Base-by-base conservation (phyloP, 2,888 invertebrate species). In the Protonemura montana region DNA sequence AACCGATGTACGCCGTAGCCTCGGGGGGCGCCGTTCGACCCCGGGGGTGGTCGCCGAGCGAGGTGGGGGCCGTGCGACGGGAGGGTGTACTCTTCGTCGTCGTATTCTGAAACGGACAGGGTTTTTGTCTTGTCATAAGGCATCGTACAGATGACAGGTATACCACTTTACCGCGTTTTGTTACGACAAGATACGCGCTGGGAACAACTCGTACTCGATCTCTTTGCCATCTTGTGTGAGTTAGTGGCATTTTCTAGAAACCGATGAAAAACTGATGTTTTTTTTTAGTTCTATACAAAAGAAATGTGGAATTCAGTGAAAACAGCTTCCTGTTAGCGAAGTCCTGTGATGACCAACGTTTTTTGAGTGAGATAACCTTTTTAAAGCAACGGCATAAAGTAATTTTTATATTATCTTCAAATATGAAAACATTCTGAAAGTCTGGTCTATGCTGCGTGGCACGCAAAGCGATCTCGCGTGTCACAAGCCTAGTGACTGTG, bases 1-100 rank as follows among this genome's bases (percentile, higher is more conserved):
- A 29, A 27, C n/a, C 16, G 82, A 25, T 10, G 25, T 5, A 41
- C 82, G 35, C 2, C 82, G 7, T 3, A 3, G 35, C 10, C 35
- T 35, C 35, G 35, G 6, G 83, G 85, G 16, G 83, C 83, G 83
- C 86, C 85, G 82, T 86, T 59, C 59, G 28, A 29, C 6, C 81
- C 81, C 29, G 29, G 30, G 30, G 81, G 81, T 5, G 87, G 87
- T 28, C 86, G 87, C n/a, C 78, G 82, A 16, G 87, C 87, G 7
- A 86, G 86, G 28, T 87, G 85, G 5, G 87, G 87, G 21, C 87
- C 87, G 76, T 85, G 83, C 29, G 87, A 87, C 26, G 87, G 86
- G 27, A 87, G 30, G 0, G 86, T 77, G 84, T 87, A 87, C 26
- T 87, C 87, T 26, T 84, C 42, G 30, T 86, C 87, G 29, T 87